Conservation (phyloP, 1,140 invertebrate species). For the Triops longicaudatus region DNA sequence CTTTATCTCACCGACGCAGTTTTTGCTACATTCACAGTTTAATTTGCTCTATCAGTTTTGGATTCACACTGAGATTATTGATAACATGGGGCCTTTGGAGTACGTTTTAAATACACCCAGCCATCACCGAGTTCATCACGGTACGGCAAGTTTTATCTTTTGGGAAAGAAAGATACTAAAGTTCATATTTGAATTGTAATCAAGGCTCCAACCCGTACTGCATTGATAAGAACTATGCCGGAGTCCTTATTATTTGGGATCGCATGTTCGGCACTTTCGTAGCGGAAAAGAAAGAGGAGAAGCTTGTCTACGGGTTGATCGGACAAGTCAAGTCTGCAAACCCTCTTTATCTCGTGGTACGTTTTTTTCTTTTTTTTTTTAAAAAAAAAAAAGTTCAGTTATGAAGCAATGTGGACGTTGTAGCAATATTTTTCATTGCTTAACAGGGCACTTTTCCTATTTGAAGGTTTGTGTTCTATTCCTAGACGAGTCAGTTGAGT, state of each 20-base stretch:
- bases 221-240: conserved; percentile 56
- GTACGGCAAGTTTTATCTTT: conserved; percentile 30
- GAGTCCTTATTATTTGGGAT: conserved; percentile 54
- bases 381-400: neutral
- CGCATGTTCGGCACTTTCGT: conserved; percentile 48
- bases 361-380: no score
- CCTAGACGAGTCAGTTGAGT: no score
- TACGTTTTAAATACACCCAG: conserved; percentile 51
- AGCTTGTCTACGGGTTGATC: conserved; percentile 48
- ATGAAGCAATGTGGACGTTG: neutral
- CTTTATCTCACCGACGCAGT: conserved; percentile 41
- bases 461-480: no score
- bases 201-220: conserved; percentile 50
- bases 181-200: conserved; percentile 30
- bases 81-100: conserved; percentile 46
- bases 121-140: conserved; percentile 54
- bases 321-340: conserved; percentile 45
- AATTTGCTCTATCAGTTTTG: conserved; percentile 46
- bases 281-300: conserved; percentile 41
- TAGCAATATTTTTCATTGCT: no score
- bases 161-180: neutral
- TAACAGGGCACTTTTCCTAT: no score
- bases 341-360: conserved; percentile 45
- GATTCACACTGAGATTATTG: conserved; percentile 46
- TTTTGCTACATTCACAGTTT: conserved; percentile 42